These are phyloP conservation scores for Halichondria panicea DNA, from an alignment of 37 sponge, comb jelly and placozoan species.

Conservation along the genomic window DNA sequence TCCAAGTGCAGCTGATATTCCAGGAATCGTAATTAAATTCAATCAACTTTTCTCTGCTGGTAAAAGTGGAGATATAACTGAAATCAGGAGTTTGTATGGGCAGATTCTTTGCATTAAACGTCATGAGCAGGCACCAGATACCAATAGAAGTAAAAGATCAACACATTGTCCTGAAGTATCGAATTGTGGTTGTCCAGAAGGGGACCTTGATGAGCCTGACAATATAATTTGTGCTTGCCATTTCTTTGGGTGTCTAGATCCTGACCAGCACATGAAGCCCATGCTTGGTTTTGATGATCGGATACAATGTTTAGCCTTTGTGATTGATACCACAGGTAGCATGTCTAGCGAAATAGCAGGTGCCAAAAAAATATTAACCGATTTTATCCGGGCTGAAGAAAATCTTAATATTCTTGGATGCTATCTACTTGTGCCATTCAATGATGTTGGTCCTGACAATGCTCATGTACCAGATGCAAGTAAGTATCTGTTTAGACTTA, in stretches of 20 bases:
- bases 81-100: constrained; percentile 12
- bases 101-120: constrained; percentile 20
- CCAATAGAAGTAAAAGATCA: too few relatives aligned
- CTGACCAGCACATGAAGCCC: constrained; percentile 14
- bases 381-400: constrained; percentile 16
- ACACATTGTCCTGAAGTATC: too few relatives aligned
- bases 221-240: constrained; percentile 5
- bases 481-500: neutral
- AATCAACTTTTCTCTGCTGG: neutral
- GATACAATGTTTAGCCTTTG: constrained; percentile 28
- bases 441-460: constrained; percentile 17
- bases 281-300: constrained; percentile 15
- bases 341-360: constrained; percentile 22
- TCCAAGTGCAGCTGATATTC: neutral
- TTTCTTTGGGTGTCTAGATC: constrained; percentile 30
- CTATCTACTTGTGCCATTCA: constrained; percentile 40
- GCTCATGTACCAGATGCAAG: neutral
- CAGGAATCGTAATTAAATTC: constrained; percentile 6
- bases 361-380: neutral
- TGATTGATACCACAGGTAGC: constrained; percentile 41
- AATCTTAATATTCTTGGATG: constrained; percentile 11
- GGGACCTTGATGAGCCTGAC: neutral
- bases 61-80: neutral
- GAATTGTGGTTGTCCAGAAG: constrained; percentile 7
- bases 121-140: too few relatives aligned